Evolutionary conservation across 2,888 invertebrate genomes (phyloP), one percentile per base, ranked within the genome.

Genomic region (Polietes domitor): DNA sequence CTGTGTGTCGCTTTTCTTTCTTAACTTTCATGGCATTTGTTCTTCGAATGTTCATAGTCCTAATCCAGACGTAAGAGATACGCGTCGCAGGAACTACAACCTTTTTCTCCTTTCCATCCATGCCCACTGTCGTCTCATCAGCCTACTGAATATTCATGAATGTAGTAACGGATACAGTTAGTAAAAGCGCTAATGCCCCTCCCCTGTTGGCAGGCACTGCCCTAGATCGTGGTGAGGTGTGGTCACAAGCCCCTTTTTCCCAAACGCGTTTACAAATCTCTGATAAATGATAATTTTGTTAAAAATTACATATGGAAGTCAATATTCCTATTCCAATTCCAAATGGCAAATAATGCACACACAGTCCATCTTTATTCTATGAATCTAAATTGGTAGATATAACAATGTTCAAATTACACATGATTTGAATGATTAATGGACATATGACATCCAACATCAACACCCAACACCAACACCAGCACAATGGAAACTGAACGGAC

Each of bases 361-460:
- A 47, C n/a, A n/a, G n/a, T 47, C 47, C 47, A 47, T 15, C 37
- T 47, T 47, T 47, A 3, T 12, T 47, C 47, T 2, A 2, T 12
- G 47, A 1, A 47, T n/a, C n/a, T 12, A 47, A n/a, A n/a, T 47
- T 47, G 47, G 47, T 12, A n/a, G n/a, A 15, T 32, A 28, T 28
- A 41, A 65, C 63, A 65, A 78, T 61, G 26, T 71, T 78, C 71
- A 74, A 58, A 68, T 70, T 68, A 47, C 74, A 80, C 70, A 74
- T 68, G 55, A 65, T 32, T 15, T 15, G 12, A 78, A 78, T 77
- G 53, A 74, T 77, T 82, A 70, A 74, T 58, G 65, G 73, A 28
- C n/a, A 37, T 1, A 12, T 1, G 2, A 53, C 3, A 72, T 55
- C 55, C 19, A 32, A 53, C 70, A 70, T 50, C 26, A 70, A 24